A percentile compares a stretch with the other conserved stretches of the same genome.
These are phyloP conservation scores for Alviniconcha strummeri DNA, from an alignment of 2,888 invertebrate genomes.

Conservation along the genomic window DNA sequence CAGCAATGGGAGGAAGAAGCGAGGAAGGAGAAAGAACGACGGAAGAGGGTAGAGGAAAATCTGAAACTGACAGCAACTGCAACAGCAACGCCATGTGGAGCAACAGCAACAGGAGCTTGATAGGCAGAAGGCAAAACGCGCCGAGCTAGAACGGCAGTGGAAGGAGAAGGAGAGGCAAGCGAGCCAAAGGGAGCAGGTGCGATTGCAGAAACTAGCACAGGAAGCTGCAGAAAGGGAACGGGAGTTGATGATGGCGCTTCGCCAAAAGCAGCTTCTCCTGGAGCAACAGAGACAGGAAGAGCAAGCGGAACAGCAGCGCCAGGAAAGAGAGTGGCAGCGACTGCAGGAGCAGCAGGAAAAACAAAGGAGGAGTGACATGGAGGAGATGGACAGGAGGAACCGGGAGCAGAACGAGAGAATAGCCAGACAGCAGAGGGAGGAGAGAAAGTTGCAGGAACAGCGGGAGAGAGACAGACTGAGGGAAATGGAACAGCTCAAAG, in stretches of 20 bases:
- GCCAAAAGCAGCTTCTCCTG: no score
- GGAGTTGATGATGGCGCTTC: no score
- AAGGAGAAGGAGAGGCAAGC: background rate
- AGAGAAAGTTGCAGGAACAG: background rate
- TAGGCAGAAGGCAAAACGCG: background rate
- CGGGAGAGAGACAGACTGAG: background rate
- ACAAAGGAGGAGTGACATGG: slow-evolving; percentile 11
- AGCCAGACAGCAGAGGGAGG: background rate
- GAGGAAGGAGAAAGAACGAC: slow-evolving; percentile 27
- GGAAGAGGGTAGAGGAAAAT: background rate
- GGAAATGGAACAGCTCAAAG: slow-evolving; percentile 37
- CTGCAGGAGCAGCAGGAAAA: background rate
- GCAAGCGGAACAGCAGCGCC: no score
- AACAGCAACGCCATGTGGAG: slow-evolving; percentile 15
- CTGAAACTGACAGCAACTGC: slow-evolving; percentile 15
- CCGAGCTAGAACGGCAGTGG: background rate
- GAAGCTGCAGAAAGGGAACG: no score
- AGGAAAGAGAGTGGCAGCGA: no score
- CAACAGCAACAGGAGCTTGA: background rate
- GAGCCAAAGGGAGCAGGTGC: background rate
- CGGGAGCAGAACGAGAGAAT: background rate
- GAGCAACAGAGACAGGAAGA: no score
- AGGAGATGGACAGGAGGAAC: slow-evolving; percentile 2
- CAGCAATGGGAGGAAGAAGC: background rate
- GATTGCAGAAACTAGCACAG: no score